These are phyloP conservation scores for Xylota sylvarum DNA, from an alignment of 2,888 invertebrate species.

Conservation along the genomic window DNA sequence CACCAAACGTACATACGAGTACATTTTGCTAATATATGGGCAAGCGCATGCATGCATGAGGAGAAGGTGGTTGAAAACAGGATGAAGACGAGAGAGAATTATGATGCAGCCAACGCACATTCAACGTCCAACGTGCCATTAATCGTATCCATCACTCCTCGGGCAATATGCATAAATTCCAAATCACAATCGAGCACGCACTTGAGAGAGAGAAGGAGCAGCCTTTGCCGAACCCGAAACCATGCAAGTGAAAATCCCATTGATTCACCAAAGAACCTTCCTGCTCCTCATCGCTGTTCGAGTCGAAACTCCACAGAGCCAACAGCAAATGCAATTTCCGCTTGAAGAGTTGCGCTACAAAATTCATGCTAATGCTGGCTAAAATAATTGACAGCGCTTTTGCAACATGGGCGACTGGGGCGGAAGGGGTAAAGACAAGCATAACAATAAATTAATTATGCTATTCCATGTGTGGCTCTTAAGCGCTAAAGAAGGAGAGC, in stretches of 20 bases:
- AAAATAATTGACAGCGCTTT: constrained; percentile 73
- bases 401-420: constrained; percentile 45
- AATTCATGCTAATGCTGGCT: constrained; percentile 70
- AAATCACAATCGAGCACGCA: constrained; percentile 75
- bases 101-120: constrained; percentile 77
- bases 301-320: constrained; percentile 24
- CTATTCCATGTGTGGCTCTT: constrained; percentile 73
- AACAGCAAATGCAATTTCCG: constrained; percentile 74
- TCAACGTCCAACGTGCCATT: constrained; percentile 75
- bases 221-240: constrained; percentile 56
- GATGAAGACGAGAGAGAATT: constrained; percentile 71
- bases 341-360: constrained; percentile 71
- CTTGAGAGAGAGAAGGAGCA: constrained; percentile 59
- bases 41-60: constrained; percentile 27
- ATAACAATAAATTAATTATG: constrained; percentile 76
- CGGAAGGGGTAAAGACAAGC: constrained; percentile 1
- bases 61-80: constrained; percentile 48
- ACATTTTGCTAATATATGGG: background rate
- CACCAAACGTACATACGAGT: constrained; percentile 32
- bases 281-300: background rate
- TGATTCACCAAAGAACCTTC: constrained; percentile 48
- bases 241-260: constrained; percentile 55
- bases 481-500: constrained; percentile 70
- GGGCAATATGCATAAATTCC: constrained; percentile 76
- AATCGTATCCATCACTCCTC: constrained; percentile 76